Evolutionary conservation across 2,888 invertebrate species (phyloP), one percentile per base, ranked within the genome.

Genomic region (Nematopogon swammerdamellus): DNA sequence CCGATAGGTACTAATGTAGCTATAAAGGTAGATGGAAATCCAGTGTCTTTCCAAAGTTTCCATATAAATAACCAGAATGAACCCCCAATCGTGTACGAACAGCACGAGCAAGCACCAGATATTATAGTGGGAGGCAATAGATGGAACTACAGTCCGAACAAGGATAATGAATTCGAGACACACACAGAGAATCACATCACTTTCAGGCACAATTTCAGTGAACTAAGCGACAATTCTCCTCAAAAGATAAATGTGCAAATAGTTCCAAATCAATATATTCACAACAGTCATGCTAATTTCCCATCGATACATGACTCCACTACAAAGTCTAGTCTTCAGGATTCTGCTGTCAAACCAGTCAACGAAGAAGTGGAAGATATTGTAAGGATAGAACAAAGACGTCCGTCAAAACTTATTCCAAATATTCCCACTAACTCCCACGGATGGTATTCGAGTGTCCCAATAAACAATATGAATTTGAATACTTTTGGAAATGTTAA

Each of bases 1-100:
- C 79, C 80, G 10, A 77, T 80, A 50, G 73, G 76, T 46, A 80
- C 80, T 1, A 80, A 80, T 54, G 71, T 80, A 58, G 80, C 80
- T 36, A 79, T 80, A 17, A 66, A 64, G 59, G 80, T 80, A 2
- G 74, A 80, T 63, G 79, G 72, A 58, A 68, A 66, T 53, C 59
- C 64, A n/a, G 58, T 63, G 19, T 63, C 66, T 46, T 61, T 65
- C 51, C 70, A 72, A 54, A 65, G 59, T 11, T 68, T 65, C 46
- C 65, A 67, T 52, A 56, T 66, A 49, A 68, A 73, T 52, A 67
- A 60, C 2, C 63, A 64, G 51, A 58, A 53, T 51, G 66, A 64
- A 42, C 61, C 62, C n/a, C 57, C 65, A 18, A 56, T 61, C 36
- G 55, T 59, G 42, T 66, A 66, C 51, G 55, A 63, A 46, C 58